Conservation (phyloP, 2,113 vertebrate genomes). For the Plestiodon gilberti region DNA sequence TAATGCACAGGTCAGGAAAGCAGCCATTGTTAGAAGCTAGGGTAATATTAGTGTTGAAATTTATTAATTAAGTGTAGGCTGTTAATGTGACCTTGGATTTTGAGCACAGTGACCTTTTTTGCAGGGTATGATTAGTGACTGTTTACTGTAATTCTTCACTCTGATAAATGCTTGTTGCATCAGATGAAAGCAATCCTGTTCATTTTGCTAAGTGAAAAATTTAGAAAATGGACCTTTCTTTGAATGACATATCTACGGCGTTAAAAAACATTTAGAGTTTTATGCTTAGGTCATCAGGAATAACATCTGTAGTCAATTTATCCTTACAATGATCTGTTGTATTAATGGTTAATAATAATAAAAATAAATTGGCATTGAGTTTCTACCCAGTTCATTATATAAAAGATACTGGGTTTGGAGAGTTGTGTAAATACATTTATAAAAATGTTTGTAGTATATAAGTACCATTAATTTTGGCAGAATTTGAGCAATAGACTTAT, state of each 20-base stretch:
- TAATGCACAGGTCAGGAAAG: constrained; percentile 67
- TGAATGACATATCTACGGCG: constrained; percentile 72
- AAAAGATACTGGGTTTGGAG: not conserved
- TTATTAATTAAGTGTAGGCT: constrained; percentile 79
- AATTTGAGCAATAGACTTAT: not conserved
- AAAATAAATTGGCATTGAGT: constrained; percentile 8
- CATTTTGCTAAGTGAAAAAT: constrained; percentile 75
- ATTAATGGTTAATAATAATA: constrained; percentile 45
- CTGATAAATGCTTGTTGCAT: constrained; percentile 73
- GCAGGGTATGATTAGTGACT: constrained; percentile 80
- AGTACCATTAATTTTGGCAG: constrained; percentile 53
- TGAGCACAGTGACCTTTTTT: constrained; percentile 75
- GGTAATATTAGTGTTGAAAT: constrained; percentile 66
- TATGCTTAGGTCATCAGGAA: constrained; percentile 65
- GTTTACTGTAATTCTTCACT: constrained; percentile 84
- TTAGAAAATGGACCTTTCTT: constrained; percentile 72
- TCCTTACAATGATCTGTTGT: constrained; percentile 73
- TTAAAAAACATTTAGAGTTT: constrained; percentile 65
- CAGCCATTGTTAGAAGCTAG: constrained; percentile 62
- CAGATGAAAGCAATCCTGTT: constrained; percentile 80
- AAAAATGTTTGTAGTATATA: not conserved
- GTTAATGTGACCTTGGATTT: constrained; percentile 76
- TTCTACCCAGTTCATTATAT: not conserved
- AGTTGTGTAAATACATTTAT: not conserved
- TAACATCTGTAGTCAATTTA: constrained; percentile 76